Evolutionary conservation across 92 coral and sea anemone species (phyloP), one percentile per base, ranked within the genome.

Genomic region (Epizoanthus rinbou): DNA sequence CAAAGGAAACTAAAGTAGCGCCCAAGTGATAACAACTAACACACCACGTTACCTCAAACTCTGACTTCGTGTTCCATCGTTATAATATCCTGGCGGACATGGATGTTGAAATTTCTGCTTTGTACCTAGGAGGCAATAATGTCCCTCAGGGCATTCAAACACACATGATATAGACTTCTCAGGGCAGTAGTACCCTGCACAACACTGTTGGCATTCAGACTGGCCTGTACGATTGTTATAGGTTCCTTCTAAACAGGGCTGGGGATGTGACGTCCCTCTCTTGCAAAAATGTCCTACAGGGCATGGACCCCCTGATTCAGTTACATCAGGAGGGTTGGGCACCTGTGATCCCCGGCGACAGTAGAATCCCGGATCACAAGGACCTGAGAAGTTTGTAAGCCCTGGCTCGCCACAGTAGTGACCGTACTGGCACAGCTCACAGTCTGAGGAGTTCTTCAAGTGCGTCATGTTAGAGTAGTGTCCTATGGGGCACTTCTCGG

Each of bases 201-300:
- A 97, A 70, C 99, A 97, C 28, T 63, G 74, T 17, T 80, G 84
- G 69, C 99, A 97, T 35, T 78, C 79, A 6, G 94, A 90, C 79
- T 94, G 95, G n/a, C 99, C 99, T 21, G 98, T 97, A 75, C 95
- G 96, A 63, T 94, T 96, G 28, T 91, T 97, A 76, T 90, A 97
- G 0, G 97, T 94, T 41, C 99, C 99, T 68, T 92, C 92, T 16
- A 79, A 52, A 60, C 99, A 97, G 19, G 94, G 95, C 76, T 94
- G 85, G 6, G 99, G 99, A 64, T 88, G 85, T 24, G 98, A 94
- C 2, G 99, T 97, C 67, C 97, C 93, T 39, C 23, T 60, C 35
- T 94, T 94, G 84, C 99, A 97, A 56, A 85, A 97, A 76, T 94
- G 98, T 1, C 99, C 99, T 54, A 80, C 84, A n/a, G 99, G 99